A percentile compares a stretch with the other conserved stretches of the same genome.
These are phyloP conservation scores for Gymnocephalus cernua DNA, from an alignment of 2,113 vertebrate genomes.

Conservation along the genomic window DNA sequence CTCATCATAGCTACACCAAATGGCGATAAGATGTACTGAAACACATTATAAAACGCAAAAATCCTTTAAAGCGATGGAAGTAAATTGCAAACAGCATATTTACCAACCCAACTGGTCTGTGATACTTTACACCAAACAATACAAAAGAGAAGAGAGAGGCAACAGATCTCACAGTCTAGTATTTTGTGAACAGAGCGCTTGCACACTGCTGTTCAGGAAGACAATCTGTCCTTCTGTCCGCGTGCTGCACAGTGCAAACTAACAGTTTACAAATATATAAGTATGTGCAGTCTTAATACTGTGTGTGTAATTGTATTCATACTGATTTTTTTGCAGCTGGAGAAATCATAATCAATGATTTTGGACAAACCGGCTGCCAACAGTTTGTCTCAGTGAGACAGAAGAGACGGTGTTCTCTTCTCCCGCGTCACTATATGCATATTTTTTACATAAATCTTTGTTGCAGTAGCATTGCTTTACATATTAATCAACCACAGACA, in stretches of 20 bases:
- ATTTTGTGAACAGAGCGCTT: slow-evolving; percentile 36
- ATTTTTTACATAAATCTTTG: slow-evolving; percentile 48
- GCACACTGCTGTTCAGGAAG: slow-evolving; percentile 41
- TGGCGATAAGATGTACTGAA: slow-evolving; percentile 1
- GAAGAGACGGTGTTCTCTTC: neutral
- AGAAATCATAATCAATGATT: neutral
- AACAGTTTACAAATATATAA: slow-evolving; percentile 11
- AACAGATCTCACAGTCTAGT: slow-evolving; percentile 56
- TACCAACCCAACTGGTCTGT: slow-evolving; percentile 59
- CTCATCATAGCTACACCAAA: slow-evolving; percentile 16
- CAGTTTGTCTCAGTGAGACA: neutral
- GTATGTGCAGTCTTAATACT: neutral
- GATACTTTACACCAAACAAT: slow-evolving; percentile 55
- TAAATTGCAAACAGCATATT: slow-evolving; percentile 58
- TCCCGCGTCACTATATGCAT: neutral
- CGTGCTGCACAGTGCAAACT: slow-evolving; percentile 21
- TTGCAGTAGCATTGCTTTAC: slow-evolving; percentile 40
- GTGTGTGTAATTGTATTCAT: neutral
- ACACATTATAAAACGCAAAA: slow-evolving; percentile 28
- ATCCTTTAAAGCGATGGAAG: slow-evolving; percentile 31
- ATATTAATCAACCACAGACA: slow-evolving; percentile 40
- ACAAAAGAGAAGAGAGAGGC: slow-evolving; percentile 56
- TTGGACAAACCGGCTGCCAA: neutral
- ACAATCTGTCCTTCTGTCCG: slow-evolving; percentile 47
- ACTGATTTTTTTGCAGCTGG: no score